These are phyloP conservation scores for Borostomias antarcticus DNA, from an alignment of 2,797 vertebrate species.

Conservation along the genomic window DNA sequence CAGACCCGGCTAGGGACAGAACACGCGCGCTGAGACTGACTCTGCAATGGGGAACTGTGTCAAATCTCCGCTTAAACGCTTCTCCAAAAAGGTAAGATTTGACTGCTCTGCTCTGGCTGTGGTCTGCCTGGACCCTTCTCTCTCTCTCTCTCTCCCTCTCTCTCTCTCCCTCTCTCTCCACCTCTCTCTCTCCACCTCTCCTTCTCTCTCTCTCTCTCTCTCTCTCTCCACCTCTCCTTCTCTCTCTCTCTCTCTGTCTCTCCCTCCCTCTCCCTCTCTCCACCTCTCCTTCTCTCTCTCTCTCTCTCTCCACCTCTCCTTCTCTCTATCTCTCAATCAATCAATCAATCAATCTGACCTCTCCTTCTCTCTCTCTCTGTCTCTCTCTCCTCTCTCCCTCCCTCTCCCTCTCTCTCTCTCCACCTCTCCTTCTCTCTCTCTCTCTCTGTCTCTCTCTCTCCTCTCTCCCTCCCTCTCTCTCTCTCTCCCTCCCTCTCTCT, in stretches of 20 bases:
- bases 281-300: too few species aligned
- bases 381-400: too few species aligned
- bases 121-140: constrained; percentile 20
- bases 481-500: not conserved
- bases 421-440: not conserved
- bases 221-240: constrained; percentile 6
- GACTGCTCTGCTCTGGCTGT: constrained; percentile 44
- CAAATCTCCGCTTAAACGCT: constrained; percentile 91
- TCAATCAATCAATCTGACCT: too few species aligned
- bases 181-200: not conserved
- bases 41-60: constrained; percentile 95
- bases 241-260: not conserved
- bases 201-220: not conserved
- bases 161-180: not conserved
- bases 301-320: not conserved
- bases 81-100: constrained; percentile 95
- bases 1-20: constrained; percentile 56
- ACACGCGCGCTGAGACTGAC: constrained; percentile 64
- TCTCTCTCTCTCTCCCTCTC: not conserved
- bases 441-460: not conserved
- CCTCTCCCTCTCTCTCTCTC: constrained; percentile 1
- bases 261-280: too few species aligned
- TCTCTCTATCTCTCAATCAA: not conserved
- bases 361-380: not conserved
- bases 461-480: constrained; percentile 2